phyloP scores from a whole-genome alignment of 2,113 vertebrate species.

The Thalassarche chlororhynchos region DNA sequence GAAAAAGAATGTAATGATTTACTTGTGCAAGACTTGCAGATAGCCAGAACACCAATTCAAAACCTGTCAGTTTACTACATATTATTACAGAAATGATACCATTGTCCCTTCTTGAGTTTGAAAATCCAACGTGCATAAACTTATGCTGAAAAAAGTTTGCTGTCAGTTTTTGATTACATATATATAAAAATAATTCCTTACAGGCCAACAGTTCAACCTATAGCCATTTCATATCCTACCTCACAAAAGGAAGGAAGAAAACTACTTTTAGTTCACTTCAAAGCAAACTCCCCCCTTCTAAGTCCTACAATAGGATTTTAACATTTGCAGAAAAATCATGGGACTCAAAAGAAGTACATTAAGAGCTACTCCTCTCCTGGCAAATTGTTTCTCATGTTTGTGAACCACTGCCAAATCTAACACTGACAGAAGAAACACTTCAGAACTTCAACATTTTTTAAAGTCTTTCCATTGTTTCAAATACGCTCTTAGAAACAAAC shows the following conservation, averaged over 20 bases:
- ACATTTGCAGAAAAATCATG: background rate
- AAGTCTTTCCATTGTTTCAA: conserved; percentile 59
- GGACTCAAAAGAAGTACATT: background rate
- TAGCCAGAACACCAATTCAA: background rate
- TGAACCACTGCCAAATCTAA: conserved; percentile 46
- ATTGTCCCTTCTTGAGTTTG: background rate
- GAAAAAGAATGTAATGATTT: background rate
- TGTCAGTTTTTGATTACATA: background rate
- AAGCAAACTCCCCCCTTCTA: background rate
- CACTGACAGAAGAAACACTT: conserved; percentile 33
- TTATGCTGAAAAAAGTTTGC: background rate
- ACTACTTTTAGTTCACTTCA: background rate
- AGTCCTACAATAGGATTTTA: background rate
- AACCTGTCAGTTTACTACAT: background rate
- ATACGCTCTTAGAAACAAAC: background rate
- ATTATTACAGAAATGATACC: background rate
- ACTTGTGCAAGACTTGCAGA: background rate
- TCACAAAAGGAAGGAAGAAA: background rate
- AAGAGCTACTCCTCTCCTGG: conserved; percentile 13
- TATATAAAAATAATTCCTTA: background rate
- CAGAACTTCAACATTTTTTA: conserved; percentile 34
- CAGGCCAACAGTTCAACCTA: background rate
- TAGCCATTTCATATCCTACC: background rate
- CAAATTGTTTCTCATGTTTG: background rate
- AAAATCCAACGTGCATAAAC: background rate